Percentiles rank a stretch among this genome's conserved stretches.
These are phyloP conservation scores for Scaptomyza tumidula DNA, from an alignment of 2,888 invertebrate genomes.

Conservation along the genomic window DNA sequence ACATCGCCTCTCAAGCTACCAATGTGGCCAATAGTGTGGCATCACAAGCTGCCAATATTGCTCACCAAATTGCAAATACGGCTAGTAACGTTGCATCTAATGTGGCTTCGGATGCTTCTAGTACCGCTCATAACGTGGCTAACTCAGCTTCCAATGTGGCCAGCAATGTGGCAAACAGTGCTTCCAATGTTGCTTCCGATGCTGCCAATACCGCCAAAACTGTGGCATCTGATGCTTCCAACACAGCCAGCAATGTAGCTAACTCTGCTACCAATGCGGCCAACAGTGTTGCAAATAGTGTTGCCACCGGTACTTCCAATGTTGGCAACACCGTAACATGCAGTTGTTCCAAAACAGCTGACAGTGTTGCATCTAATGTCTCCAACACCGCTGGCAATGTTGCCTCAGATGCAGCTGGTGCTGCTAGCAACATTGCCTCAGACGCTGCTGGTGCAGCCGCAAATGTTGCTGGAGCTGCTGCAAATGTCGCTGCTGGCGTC, in stretches of 20 bases:
- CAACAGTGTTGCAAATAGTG: no score
- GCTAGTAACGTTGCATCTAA: constrained; percentile 17
- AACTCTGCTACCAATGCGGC: no score
- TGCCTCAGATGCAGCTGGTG: constrained; percentile 3
- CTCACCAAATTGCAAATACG: constrained; percentile 1
- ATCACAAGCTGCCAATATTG: background rate
- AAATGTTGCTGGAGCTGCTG: no score
- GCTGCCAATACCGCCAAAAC: background rate
- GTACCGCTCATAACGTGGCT: background rate
- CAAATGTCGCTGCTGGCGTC: background rate
- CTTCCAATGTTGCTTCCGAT: constrained; percentile 11
- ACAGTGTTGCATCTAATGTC: no score
- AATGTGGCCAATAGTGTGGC: constrained; percentile 11
- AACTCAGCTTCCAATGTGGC: background rate
- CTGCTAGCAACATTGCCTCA: background rate
- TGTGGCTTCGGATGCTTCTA: background rate
- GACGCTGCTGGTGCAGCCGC: no score
- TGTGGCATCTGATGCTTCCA: no score
- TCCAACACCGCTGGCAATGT: background rate
- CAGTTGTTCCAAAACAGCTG: no score
- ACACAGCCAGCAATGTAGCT: no score
- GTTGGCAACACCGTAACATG: no score
- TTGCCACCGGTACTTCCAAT: no score
- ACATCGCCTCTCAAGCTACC: background rate
- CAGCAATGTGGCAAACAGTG: background rate